These are phyloP conservation scores for Nebria ingens DNA, from an alignment of 1,140 invertebrate genomes.

Conservation along the genomic window DNA sequence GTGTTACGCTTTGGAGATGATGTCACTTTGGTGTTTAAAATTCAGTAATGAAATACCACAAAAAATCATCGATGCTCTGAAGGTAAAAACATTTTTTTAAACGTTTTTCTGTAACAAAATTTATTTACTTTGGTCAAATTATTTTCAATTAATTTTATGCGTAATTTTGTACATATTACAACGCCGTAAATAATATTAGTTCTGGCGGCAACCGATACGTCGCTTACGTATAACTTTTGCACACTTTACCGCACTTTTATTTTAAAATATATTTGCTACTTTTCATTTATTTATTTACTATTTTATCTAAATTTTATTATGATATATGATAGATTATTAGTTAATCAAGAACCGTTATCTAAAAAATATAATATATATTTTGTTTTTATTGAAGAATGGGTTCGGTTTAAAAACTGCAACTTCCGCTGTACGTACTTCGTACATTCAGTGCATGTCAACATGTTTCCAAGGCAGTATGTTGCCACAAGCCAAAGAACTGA, in stretches of 20 bases:
- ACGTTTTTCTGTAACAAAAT: not conserved
- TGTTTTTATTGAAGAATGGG: constrained; percentile 50
- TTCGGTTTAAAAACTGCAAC: constrained; percentile 67
- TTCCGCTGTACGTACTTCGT: constrained; percentile 63
- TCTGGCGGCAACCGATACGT: too few species aligned
- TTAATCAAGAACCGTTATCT: too few species aligned
- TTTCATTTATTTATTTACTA: too few species aligned
- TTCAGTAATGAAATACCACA: constrained; percentile 57
- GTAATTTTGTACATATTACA: too few species aligned
- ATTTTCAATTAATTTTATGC: constrained; percentile 10
- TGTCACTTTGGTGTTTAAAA: constrained; percentile 66
- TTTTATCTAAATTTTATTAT: too few species aligned
- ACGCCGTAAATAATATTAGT: too few species aligned
- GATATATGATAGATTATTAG: too few species aligned
- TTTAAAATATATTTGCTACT: too few species aligned
- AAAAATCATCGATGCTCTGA: constrained; percentile 62
- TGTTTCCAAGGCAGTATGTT: constrained; percentile 48
- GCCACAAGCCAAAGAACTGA: constrained; percentile 38
- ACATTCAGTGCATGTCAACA: constrained; percentile 58
- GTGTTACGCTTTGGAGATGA: constrained; percentile 66
- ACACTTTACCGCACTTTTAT: too few species aligned
- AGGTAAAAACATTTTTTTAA: constrained; percentile 37
- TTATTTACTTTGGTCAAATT: constrained; percentile 10
- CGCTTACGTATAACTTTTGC: too few species aligned
- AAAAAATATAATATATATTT: too few species aligned